Percentiles rank a stretch among this genome's conserved stretches.
Conservation (phyloP, 2,797 vertebrate genomes). For the Cirrhinus mrigala region DNA sequence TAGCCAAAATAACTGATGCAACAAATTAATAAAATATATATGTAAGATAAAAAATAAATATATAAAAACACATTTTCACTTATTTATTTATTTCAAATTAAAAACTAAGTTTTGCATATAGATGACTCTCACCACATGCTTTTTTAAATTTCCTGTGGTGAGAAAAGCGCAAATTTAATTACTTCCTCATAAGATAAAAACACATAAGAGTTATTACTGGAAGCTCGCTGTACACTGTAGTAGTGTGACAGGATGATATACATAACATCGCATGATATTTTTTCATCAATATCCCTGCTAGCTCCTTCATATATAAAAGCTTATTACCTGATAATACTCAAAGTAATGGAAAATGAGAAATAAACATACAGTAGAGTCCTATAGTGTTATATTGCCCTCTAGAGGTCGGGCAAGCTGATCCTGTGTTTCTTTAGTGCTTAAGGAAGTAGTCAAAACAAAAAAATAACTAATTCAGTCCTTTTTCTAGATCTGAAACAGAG, state of each 20-base stretch:
- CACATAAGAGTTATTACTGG: not conserved
- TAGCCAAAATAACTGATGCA: not conserved
- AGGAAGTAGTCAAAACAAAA: not conserved
- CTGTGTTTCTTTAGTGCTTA: not conserved
- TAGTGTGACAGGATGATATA: not conserved
- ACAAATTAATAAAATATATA: not conserved
- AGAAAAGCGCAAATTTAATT: not conserved
- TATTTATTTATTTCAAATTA: not conserved
- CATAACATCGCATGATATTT: not conserved
- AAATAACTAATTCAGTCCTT: not conserved
- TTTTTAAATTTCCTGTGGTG: not conserved
- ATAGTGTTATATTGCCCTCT: not conserved
- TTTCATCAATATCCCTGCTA: not conserved
- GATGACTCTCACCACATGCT: not conserved
- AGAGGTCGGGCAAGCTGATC: not conserved
- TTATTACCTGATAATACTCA: not conserved
- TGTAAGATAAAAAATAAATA: not conserved
- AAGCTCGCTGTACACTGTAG: not conserved
- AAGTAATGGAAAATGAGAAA: not conserved
- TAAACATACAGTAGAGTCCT: not conserved
- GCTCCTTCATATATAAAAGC: not conserved
- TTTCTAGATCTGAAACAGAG: not conserved
- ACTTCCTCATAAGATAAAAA: slow-evolving; percentile 10
- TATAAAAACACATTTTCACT: not conserved
- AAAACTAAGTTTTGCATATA: not conserved